Base-by-base conservation (phyloP, 1,140 invertebrate genomes). In the Eriocheir sinensis region DNA sequence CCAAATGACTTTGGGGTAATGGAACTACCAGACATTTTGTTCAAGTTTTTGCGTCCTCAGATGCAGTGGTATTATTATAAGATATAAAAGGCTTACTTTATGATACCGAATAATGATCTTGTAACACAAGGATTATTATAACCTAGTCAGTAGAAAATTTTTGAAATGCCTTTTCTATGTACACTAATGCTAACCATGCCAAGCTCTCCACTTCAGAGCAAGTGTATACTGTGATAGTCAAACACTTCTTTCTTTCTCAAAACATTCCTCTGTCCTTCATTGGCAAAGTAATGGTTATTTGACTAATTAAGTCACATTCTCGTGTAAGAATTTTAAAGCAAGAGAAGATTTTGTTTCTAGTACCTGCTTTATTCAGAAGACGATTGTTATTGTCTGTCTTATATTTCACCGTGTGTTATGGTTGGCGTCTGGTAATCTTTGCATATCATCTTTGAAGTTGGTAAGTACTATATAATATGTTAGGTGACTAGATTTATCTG, bases 141-240 rank as follows among this genome's bases (percentile, higher is more conserved):
- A 93, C 79, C 91, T 93, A 93, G 91, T 93, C 91, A 93, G 30
- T 36, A 38, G 80, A 91, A 36, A 79, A 93, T 93, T n/a, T 88
- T 79, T 89, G 30, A 36, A 27, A n/a, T 81, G 60, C 60, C 60
- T 72, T 72, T 72, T 72, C 21, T 72, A n/a, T 72, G 6, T 72
- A 72, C 60, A 72, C 60, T 72, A 1, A 21, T 72, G 60, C 60
- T 72, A n/a, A 72, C 60, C 27, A 72, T 72, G 60, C 60, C 60
- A 72, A 72, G 60, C 60, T 72, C 60, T 72, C 27, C 60, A 34
- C 81, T 92, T 79, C 48, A 89, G 72, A 80, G 41, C 79, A 48
- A 72, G 86, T 85, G 83, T 89, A 86, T 80, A 40, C 93, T 94
- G 86, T 94, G 93, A 90, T 94, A 94, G 85, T 48, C 32, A 79